Percentiles rank a stretch among this genome's conserved stretches.
Conservation (phyloP, 2,888 invertebrate species). For the Chrysolina haemoptera region DNA sequence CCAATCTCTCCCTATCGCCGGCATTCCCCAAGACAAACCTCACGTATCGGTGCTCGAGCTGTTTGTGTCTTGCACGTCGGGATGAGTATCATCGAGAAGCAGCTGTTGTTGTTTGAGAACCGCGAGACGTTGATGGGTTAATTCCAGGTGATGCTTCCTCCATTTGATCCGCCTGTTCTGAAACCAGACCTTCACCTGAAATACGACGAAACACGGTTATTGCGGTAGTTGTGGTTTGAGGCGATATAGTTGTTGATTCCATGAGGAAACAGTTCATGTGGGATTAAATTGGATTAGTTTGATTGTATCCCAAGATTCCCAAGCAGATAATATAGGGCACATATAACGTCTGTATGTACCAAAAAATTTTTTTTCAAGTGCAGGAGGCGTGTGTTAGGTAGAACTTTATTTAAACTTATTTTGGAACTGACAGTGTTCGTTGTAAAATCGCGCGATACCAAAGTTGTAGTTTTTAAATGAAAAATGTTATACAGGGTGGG, state of each 20-base stretch:
- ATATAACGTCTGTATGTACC: no score
- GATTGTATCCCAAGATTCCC: not conserved
- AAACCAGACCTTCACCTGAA: constrained; percentile 91
- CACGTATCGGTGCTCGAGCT: constrained; percentile 66
- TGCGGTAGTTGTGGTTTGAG: not conserved
- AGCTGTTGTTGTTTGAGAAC: constrained; percentile 72
- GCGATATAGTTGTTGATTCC: constrained; percentile 14
- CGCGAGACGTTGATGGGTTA: constrained; percentile 89
- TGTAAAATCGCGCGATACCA: no score
- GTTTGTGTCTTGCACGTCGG: constrained; percentile 71
- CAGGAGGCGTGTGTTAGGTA: no score
- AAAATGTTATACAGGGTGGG: no score
- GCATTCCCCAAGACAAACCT: constrained; percentile 43
- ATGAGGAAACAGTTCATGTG: not conserved
- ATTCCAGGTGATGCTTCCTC: constrained; percentile 94
- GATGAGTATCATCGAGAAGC: constrained; percentile 69
- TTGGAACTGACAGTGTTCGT: no score
- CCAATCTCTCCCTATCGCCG: not conserved
- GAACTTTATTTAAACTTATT: no score
- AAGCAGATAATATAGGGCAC: no score
- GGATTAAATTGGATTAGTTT: not conserved
- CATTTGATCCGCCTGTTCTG: constrained; percentile 96
- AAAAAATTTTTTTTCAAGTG: no score
- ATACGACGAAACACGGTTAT: constrained; percentile 39
- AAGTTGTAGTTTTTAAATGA: no score